Evolutionary conservation across 2,888 invertebrate species (phyloP), one percentile per base, ranked within the genome.

Genomic region (Lomographa bimaculata): DNA sequence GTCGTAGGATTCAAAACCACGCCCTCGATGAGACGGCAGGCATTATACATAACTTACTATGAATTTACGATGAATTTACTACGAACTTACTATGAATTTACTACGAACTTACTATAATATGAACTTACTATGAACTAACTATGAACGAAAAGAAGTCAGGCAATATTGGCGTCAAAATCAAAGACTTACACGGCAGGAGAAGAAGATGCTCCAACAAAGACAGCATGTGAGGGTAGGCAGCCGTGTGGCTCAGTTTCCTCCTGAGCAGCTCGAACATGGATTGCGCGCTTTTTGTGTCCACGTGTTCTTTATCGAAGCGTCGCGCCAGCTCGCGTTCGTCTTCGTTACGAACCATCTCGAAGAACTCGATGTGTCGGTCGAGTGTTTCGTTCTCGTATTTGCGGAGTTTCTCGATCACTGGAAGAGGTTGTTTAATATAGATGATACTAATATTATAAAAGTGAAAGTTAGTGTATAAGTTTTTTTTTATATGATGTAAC

Each of bases 301-400:
- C 94, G 78, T 98, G 97, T 57, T 96, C 95, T 71, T 94, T 93
- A 71, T 97, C 96, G 84, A 97, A 97, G 61, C 96, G 94, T 49
- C 97, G 91, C 2, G 97, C 96, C 46, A 99, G 79, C 73, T 98
- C 97, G 64, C 96, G 95, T 77, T 99, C 99, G 79, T 99, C 99
- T 82, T 98, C 98, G 66, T 95, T 96, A 25, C 98, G 92, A 9
- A 98, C 96, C 97, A 98, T 98, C 86, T 99, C 99, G 86, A 99
- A 99, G 84, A 99, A 97, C 78, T 99, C 98, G 81, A 99, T 93
- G 92, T 99, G 99, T 62, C 98, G 93, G 74, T 98, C 96, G 37
- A 98, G 86, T 0, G 97, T 98, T 64, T 97, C 96, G 82, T 98
- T 98, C 73, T 98, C 97, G 78, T 97, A 96, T 64, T 94, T 94